Conservation (phyloP, 2,113 vertebrate species). For the Hyperopisus bebe region DNA sequence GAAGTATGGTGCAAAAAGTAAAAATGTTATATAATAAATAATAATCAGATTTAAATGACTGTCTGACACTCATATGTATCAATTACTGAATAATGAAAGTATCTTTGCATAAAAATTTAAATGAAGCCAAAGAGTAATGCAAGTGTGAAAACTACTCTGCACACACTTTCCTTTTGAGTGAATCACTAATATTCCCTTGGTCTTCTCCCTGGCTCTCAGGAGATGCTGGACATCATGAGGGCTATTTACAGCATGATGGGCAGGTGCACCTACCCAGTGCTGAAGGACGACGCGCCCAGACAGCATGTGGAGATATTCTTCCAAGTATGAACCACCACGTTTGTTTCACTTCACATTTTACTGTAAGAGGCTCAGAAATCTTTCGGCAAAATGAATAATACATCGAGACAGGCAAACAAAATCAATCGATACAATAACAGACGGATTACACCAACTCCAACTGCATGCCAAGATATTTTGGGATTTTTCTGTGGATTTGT, state of each 20-base stretch:
- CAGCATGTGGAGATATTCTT: constrained; percentile 95
- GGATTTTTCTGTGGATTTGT: background rate
- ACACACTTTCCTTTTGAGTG: background rate
- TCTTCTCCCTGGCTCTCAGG: constrained; percentile 54
- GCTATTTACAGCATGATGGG: constrained; percentile 99
- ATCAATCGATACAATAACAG: background rate
- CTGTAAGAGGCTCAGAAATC: background rate
- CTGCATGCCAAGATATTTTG: background rate
- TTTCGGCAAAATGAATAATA: background rate
- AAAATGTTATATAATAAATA: background rate
- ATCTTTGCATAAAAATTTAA: background rate
- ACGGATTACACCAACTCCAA: background rate
- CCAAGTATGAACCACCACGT: constrained; percentile 62
- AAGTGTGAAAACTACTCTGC: background rate
- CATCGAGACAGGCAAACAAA: background rate
- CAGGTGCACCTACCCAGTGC: constrained; percentile 85
- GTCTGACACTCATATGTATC: background rate
- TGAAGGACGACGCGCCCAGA: constrained; percentile 84
- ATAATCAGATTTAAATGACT: background rate
- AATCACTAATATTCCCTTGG: background rate
- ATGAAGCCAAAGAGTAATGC: background rate
- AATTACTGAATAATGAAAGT: background rate
- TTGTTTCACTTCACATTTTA: background rate
- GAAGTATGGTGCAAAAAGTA: background rate
- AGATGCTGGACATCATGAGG: constrained; percentile 94